Conservation (phyloP, 2,113 vertebrate genomes). For the Camarhynchus parvulus region DNA sequence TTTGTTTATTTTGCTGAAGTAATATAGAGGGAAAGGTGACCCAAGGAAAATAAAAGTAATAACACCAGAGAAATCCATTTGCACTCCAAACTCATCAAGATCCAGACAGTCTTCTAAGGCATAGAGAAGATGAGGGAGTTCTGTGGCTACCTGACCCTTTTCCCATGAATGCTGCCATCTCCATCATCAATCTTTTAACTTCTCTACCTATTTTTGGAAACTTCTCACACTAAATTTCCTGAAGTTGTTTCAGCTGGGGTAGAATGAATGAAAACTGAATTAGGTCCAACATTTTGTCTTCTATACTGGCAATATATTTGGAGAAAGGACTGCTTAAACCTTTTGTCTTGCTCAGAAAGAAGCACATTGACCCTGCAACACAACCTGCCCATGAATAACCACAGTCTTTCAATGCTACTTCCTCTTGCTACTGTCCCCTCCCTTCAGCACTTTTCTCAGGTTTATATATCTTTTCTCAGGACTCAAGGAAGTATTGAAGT, state of each 20-base stretch:
- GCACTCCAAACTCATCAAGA: not conserved
- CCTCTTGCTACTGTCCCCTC: not conserved
- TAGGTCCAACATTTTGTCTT: not conserved
- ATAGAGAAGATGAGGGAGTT: not conserved
- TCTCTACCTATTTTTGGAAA: slow-evolving; percentile 16
- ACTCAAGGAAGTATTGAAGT: not conserved
- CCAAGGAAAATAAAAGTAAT: not conserved
- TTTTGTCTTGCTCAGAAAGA: slow-evolving; percentile 22
- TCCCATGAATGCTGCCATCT: not conserved
- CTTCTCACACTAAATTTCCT: slow-evolving; percentile 38
- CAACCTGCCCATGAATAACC: not conserved
- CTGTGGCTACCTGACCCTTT: not conserved
- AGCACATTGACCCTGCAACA: not conserved
- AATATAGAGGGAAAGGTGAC: not conserved
- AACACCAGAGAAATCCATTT: not conserved
- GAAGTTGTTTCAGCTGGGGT: not conserved
- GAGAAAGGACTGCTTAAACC: not conserved
- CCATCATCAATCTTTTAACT: slow-evolving; percentile 3
- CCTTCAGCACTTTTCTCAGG: not conserved
- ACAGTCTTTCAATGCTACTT: not conserved
- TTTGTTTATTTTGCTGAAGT: slow-evolving; percentile 29
- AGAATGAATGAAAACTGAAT: slow-evolving; percentile 12
- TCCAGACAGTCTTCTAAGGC: not conserved
- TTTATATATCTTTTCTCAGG: not conserved
- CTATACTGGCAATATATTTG: not conserved